Base-by-base conservation (phyloP, 2,113 vertebrate species). In the Osmerus eperlanus region DNA sequence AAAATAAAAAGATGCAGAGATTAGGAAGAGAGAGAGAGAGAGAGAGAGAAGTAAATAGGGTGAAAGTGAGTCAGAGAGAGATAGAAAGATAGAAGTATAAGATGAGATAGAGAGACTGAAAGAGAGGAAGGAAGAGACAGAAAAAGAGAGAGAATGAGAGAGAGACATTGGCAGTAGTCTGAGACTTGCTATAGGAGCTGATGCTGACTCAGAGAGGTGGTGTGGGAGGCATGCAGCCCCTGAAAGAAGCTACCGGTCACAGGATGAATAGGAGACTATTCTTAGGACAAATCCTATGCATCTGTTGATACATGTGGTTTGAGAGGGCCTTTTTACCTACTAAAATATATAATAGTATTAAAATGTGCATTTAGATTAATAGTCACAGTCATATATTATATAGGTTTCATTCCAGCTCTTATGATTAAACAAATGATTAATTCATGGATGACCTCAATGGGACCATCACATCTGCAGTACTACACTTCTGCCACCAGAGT, bases 131-230 rank as follows among this genome's bases (percentile, higher is more conserved):
- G 32, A 64, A 32, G 8, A 29, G 15, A 29, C 32, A 41, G 32
- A n/a, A 19, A 32, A 19, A 3, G 36, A 21, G 28, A 7, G 23
- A 1, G 18, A 41, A 75, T 36, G 56, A 74, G 65, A 32, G 77
- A 68, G 55, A 68, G 62, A 55, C 74, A 68, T 78, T 80, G 80
- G 78, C 77, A 79, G 81, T 63, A 80, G 81, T 74, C 65, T 81
- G 66, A 81, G 76, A 74, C 78, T 76, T 70, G 74, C 61, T 70
- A 67, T 78, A 88, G 86, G 89, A 88, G 68, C 86, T 86, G 84
- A 85, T 85, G 81, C 79, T 80, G 76, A 75, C 78, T 76, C 56
- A 41, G n/a, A 85, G 83, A 80, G 89, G 86, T 52, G 84, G 89
- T 80, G 89, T 89, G 86, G 86, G 87, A 76, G 0, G 83, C 72